Percentiles rank a stretch among this genome's conserved stretches.
These are phyloP conservation scores for Holothuria leucospilota DNA, from an alignment of 53 echinoderm and acorn worm species.

Conservation along the genomic window DNA sequence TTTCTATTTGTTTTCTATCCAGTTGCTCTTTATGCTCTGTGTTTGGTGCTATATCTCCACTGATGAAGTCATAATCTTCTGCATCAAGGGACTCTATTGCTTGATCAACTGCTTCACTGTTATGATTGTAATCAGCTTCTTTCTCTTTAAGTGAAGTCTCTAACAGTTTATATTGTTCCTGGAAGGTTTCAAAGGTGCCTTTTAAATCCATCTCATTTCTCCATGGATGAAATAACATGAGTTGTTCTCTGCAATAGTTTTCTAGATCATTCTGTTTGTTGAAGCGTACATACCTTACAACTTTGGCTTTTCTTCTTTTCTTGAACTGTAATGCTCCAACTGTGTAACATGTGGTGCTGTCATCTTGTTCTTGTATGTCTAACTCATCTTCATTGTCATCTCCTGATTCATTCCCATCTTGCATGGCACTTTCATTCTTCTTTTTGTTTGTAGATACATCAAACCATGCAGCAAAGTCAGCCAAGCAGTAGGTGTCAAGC, in stretches of 20 bases:
- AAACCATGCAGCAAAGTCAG: slow-evolving; percentile 50
- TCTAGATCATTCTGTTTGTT: background rate
- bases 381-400: background rate
- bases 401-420: background rate
- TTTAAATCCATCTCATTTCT: slow-evolving; percentile 2
- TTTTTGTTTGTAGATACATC: slow-evolving; percentile 22
- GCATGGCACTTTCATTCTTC: slow-evolving; percentile 15
- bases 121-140: slow-evolving; percentile 39
- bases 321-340: background rate
- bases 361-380: background rate
- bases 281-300: slow-evolving; percentile 51
- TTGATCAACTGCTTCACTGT: slow-evolving; percentile 16
- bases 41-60: slow-evolving; percentile 43
- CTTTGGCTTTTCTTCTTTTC: slow-evolving; percentile 37
- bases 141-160: slow-evolving; percentile 11
- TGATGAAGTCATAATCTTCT: background rate
- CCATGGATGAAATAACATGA: slow-evolving; percentile 28
- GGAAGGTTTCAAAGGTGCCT: slow-evolving; percentile 52
- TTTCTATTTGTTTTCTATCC: slow-evolving; percentile 22
- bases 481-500: slow-evolving; percentile 28
- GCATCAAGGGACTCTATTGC: slow-evolving; percentile 2
- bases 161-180: slow-evolving; percentile 41
- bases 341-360: background rate
- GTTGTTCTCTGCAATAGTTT: slow-evolving; percentile 28
- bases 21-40: slow-evolving; percentile 26